Evolutionary conservation across 2,797 vertebrate species (phyloP), one percentile per base, ranked within the genome.

Genomic region (Channallabes apus): DNA sequence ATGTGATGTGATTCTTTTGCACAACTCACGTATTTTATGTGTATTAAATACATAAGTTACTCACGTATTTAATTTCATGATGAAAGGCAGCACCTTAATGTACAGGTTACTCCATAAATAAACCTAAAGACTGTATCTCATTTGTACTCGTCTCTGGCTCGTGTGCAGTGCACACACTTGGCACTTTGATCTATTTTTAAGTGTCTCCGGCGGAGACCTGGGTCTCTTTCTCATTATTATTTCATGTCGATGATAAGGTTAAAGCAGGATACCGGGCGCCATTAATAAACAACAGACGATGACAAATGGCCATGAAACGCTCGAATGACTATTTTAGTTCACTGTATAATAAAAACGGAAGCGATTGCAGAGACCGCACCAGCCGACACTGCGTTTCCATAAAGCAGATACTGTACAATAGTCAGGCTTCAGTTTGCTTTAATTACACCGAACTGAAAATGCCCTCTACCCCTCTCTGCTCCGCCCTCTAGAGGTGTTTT

Each of bases 151-250:
- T 14, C 46, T 58, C 15, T 32, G 73, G 84, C 29, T 67, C 80
- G 67, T 86, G 80, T 77, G 35, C 32, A 86, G 51, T 54, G 27
- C 38, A 61, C 38, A 65, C 80, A 64, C 65, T 17, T 82, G 84
- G 64, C 84, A 86, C 89, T 88, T 89, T 91, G 88, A 91, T 93
- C 88, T 89, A 90, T 91, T 92, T 91, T 92, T 92, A 86, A 91
- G 86, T 76, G 35, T 46, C 84, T 87, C 86, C 83, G 82, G 27
- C 51, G 41, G 79, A 83, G 86, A 80, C 15, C 54, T n/a, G 82
- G 82, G 82, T 69, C 89, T 89, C 84, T 87, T 81, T 87, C 90
- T 93, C 93, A 93, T 94, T 91, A 92, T 89, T 93, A 92, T 92
- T 93, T 93, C 89, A 93, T 91, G 86, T 56, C 2, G 18, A 91